A percentile compares a stretch with the other conserved stretches of the same genome.
Evolutionary conservation across 37 sponge, comb jelly and placozoan genomes (phyloP).

Genomic region (Aplysina aerophoba): DNA sequence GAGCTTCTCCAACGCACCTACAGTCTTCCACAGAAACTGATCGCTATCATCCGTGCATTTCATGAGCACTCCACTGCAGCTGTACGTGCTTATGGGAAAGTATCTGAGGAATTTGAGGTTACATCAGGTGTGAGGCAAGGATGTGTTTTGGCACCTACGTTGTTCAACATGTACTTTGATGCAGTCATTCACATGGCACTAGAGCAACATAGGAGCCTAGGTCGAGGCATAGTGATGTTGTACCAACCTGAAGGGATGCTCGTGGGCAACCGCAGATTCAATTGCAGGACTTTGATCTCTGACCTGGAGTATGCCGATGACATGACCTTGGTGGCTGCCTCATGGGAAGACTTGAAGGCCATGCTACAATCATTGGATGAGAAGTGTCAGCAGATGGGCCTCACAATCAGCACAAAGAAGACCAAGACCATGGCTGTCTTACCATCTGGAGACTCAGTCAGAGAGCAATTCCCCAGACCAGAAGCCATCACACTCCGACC

Average conservation of each 20-base stretch:
- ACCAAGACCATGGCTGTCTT: slow-evolving; percentile 15
- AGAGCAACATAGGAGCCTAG: neutral
- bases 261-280: neutral
- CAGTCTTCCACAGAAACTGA: neutral
- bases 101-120: neutral
- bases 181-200: neutral
- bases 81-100: too few species aligned
- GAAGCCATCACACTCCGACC: neutral
- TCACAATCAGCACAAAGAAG: slow-evolving; percentile 16
- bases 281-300: neutral
- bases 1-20: neutral
- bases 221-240: neutral
- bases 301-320: slow-evolving; percentile 13
- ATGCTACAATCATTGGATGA: neutral
- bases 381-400: neutral
- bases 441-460: neutral
- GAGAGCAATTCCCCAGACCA: neutral
- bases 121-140: slow-evolving; percentile 17
- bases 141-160: neutral
- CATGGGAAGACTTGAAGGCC: neutral
- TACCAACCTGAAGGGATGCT: neutral
- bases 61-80: too few species aligned
- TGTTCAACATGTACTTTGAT: slow-evolving; percentile 28
- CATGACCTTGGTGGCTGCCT: neutral
- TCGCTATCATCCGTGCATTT: too few species aligned